A percentile compares a stretch with the other conserved stretches of the same genome.
phyloP scores from a whole-genome alignment of 1,140 invertebrate species.

The Rhopalosiphum maidis region DNA sequence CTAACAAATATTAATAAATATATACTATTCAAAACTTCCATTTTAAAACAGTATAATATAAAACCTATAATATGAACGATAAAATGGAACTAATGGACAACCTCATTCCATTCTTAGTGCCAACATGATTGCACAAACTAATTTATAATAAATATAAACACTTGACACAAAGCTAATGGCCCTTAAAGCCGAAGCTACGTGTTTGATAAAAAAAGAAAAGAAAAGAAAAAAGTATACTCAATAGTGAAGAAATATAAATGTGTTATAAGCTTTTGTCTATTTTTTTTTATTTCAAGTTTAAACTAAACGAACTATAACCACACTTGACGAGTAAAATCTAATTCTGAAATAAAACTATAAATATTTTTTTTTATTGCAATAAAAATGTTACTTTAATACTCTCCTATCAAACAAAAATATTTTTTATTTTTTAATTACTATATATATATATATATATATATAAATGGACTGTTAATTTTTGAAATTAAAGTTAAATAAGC shows the following conservation, averaged over 20 bases:
- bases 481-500: background rate
- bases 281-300: background rate
- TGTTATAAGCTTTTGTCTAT: background rate
- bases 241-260: background rate
- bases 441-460: too few species aligned
- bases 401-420: background rate
- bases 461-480: too few species aligned
- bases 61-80: background rate
- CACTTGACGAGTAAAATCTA: background rate
- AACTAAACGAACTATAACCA: background rate
- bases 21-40: background rate
- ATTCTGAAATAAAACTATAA: background rate
- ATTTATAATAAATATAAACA: conserved; percentile 13
- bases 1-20: background rate
- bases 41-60: background rate
- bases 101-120: background rate
- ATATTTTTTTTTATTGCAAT: too few species aligned
- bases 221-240: background rate
- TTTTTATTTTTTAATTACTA: background rate
- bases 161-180: background rate
- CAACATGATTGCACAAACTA: background rate
- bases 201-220: background rate
- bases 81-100: background rate
- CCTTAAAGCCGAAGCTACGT: background rate
- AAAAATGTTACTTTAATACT: background rate